These are phyloP conservation scores for Mobula hypostoma DNA, from an alignment of 2,113 vertebrate species.

Conservation along the genomic window DNA sequence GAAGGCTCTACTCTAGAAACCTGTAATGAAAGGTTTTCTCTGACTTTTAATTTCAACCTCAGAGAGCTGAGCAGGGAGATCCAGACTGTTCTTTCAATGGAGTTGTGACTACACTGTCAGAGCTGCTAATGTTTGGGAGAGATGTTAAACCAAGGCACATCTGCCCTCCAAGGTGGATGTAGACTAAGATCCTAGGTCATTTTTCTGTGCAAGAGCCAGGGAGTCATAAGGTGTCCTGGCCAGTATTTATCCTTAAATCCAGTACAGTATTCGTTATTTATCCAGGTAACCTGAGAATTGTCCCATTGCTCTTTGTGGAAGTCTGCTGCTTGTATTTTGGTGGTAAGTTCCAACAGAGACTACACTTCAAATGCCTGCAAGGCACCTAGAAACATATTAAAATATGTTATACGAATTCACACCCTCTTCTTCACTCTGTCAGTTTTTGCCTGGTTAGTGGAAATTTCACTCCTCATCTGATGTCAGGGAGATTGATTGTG, in stretches of 20 bases:
- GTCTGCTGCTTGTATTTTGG: too few relatives aligned
- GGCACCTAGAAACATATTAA: too few relatives aligned
- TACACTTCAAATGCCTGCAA: too few relatives aligned
- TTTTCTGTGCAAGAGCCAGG: neutral
- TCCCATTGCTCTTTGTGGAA: too few relatives aligned
- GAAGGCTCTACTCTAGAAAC: too few relatives aligned
- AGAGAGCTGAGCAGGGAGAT: neutral
- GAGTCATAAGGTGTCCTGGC: neutral
- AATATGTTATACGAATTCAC: too few relatives aligned
- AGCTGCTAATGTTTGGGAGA: neutral
- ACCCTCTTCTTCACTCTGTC: too few relatives aligned
- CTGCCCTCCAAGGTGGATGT: neutral
- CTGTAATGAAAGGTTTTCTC: neutral
- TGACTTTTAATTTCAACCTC: neutral
- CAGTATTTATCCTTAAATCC: too few relatives aligned
- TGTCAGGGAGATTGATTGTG: neutral
- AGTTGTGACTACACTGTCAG: neutral
- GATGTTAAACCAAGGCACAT: neutral
- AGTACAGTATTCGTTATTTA: too few relatives aligned
- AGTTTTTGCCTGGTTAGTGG: too few relatives aligned
- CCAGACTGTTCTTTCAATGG: neutral
- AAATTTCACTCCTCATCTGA: neutral
- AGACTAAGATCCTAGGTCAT: neutral
- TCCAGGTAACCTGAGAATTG: neutral
- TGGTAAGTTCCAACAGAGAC: too few relatives aligned